Evolutionary conservation across 2,888 invertebrate genomes (phyloP), one percentile per base, ranked within the genome.

Genomic region (Vanessa cardui): DNA sequence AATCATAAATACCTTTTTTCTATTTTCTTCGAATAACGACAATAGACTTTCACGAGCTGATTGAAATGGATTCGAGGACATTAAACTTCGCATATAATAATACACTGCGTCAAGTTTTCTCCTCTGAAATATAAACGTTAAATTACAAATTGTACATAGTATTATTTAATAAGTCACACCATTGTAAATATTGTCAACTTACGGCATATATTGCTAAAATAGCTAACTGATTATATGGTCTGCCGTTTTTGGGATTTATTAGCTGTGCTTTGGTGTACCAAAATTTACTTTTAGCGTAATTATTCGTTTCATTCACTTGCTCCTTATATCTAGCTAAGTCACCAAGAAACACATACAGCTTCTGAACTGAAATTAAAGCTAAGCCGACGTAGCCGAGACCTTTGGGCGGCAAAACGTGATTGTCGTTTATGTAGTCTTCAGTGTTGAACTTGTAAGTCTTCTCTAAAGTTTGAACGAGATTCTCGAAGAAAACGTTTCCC

Each of bases 41-140:
- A 96, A 94, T 31, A 99, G 93, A 88, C 96, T 96, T 91, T 99
- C 98, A 76, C 96, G 95, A n/a, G 98, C 98, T 1, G 98, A 97
- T 74, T 96, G 95, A 83, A 98, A 97, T 2, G 98, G 97, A 94
- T 98, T 98, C 52, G 98, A 97, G 67, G 98, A 97, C 95, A 98
- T 97, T 77, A 99, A 93, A 88, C 98, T 98, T 78, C 99, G 94
- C 96, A 98, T 98, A 84, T 98, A 98, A 89, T 97, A 98, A 88
- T 98, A 99, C 7, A 99, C 97, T n/a, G 98, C 98, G 87, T 99
- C 99, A 74, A 99, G 93, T 93, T 97, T 98, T 81, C 98, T 94
- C 89, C 97, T 96, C 98, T 98, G 91, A 62, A 94, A 94, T 66
- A 79, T 77, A 75, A n/a, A 31, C 15, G 12, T 6, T 5, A 15